Percentiles rank a stretch among this genome's conserved stretches.
phyloP scores from a whole-genome alignment of 2,113 vertebrate species.

The Cebidichthys violaceus region DNA sequence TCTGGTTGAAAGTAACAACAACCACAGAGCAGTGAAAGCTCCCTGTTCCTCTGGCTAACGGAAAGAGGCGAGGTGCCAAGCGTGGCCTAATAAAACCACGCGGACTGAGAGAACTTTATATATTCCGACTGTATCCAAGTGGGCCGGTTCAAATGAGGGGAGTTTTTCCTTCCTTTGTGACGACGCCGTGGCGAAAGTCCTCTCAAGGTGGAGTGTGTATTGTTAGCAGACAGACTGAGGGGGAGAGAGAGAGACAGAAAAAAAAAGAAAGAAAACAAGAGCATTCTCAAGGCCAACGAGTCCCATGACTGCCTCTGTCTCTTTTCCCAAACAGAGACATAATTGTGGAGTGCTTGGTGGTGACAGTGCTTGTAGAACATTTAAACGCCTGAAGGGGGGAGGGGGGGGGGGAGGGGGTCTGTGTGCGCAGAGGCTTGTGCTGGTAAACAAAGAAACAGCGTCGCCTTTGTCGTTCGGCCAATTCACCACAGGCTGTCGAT shows the following conservation, averaged over 20 bases:
- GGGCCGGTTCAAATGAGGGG: slow-evolving; percentile 1
- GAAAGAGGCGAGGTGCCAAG: slow-evolving; percentile 68
- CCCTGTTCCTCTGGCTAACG: slow-evolving; percentile 54
- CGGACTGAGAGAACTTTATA: slow-evolving; percentile 37
- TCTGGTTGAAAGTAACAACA: slow-evolving; percentile 57
- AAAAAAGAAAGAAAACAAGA: slow-evolving; percentile 46
- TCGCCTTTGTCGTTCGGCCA: slow-evolving; percentile 59
- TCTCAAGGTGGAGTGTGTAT: neutral
- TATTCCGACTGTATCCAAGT: slow-evolving; percentile 23
- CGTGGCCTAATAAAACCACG: slow-evolving; percentile 66
- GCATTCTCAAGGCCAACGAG: slow-evolving; percentile 31
- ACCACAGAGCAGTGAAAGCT: slow-evolving; percentile 58
- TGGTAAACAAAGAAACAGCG: slow-evolving; percentile 73
- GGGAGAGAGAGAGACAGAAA: slow-evolving; percentile 8
- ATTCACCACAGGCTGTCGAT: slow-evolving; percentile 53
- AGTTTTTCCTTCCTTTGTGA: slow-evolving; percentile 11
- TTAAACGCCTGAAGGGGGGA: slow-evolving; percentile 16
- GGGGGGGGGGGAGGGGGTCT: slow-evolving; percentile 11
- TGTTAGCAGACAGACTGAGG: slow-evolving; percentile 6
- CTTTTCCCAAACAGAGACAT: slow-evolving; percentile 67
- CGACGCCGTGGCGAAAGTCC: slow-evolving; percentile 1
- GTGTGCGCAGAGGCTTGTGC: slow-evolving; percentile 59
- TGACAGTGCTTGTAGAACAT: slow-evolving; percentile 67
- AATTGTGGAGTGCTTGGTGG: slow-evolving; percentile 73
- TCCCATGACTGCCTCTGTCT: slow-evolving; percentile 69